Evolutionary conservation across 2,113 vertebrate genomes (phyloP).

Genomic region (Peucedramus taeniatus): DNA sequence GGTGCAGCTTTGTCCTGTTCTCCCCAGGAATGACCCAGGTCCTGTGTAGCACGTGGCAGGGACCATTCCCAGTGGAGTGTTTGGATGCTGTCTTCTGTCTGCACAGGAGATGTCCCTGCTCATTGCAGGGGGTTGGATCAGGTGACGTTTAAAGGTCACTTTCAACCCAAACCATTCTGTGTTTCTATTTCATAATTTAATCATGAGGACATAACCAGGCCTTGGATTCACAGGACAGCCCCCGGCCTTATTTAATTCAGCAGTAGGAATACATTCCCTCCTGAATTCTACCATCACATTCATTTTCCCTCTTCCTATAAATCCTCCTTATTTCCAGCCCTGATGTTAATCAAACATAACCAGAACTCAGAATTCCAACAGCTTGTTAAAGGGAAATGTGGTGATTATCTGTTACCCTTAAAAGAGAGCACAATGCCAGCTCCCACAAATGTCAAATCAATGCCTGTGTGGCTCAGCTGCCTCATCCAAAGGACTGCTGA

Average conservation of each 20-base stretch:
- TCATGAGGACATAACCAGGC: background rate
- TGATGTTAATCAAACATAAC: background rate
- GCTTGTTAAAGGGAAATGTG: background rate
- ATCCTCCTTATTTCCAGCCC: background rate
- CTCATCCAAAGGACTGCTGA: background rate
- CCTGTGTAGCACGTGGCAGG: accelerated
- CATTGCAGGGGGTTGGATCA: background rate
- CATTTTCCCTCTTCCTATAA: background rate
- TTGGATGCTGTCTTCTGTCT: background rate
- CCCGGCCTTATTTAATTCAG: background rate
- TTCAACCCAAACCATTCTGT: background rate
- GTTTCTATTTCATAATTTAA: background rate
- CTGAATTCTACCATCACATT: background rate
- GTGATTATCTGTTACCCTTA: background rate
- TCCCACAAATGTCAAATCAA: background rate
- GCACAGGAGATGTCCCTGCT: background rate
- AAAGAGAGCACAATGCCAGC: background rate
- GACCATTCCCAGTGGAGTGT: background rate
- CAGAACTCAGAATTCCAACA: background rate
- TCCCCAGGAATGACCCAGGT: background rate
- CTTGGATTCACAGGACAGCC: background rate
- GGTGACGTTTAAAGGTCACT: background rate
- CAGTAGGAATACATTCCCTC: background rate
- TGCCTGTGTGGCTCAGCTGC: background rate
- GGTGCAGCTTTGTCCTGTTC: background rate